Evolutionary conservation across 2,888 invertebrate species (phyloP).

Genomic region (Omphaloscelis lunosa): DNA sequence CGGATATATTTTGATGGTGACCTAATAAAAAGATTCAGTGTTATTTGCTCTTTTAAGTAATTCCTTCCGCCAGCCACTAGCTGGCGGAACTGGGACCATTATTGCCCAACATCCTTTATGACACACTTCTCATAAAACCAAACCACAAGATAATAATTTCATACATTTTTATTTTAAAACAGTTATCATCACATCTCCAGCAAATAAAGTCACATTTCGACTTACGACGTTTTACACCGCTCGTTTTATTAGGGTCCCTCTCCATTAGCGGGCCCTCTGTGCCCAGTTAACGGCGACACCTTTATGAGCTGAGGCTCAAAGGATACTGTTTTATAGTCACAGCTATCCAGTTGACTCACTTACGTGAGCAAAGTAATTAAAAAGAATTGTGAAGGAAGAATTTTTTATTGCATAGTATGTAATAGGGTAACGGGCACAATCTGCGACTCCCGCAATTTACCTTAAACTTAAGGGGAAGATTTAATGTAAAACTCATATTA

Average conservation of each 20-base stretch:
- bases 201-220: constrained; percentile 3
- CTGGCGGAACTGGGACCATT: no score
- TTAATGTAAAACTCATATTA: no score
- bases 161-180: constrained; percentile 19
- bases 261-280: constrained; percentile 63
- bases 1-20: no score
- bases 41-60: no score
- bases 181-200: constrained; percentile 10
- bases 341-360: constrained; percentile 34
- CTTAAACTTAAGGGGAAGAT: not conserved
- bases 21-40: no score
- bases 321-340: constrained; percentile 55
- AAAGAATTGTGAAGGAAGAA: constrained; percentile 12
- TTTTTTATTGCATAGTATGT: not conserved
- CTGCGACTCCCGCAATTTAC: not conserved
- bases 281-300: constrained; percentile 62
- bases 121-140: constrained; percentile 1
- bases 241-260: constrained; percentile 67
- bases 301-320: constrained; percentile 64
- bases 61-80: no score
- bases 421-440: not conserved
- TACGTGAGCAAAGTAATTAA: constrained; percentile 41
- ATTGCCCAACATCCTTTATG: no score
- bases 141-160: not conserved
- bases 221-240: constrained; percentile 21